A percentile compares a stretch with the other conserved stretches of the same genome.
These are phyloP conservation scores for Dallia pectoralis DNA, from an alignment of 2,797 vertebrate genomes.

Conservation along the genomic window DNA sequence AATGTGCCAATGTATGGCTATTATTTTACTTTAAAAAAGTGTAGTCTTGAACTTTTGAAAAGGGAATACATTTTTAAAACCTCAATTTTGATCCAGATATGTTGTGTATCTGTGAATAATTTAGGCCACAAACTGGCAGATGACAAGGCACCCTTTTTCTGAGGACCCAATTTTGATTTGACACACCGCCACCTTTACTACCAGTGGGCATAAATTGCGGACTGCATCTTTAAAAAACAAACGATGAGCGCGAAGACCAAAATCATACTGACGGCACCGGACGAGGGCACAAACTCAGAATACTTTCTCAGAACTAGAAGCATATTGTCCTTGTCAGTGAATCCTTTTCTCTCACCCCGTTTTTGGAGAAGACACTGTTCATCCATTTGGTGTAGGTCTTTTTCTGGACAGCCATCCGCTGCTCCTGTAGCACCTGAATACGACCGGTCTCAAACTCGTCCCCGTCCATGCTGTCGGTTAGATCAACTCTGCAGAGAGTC, in stretches of 20 bases:
- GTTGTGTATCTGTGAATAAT: no score
- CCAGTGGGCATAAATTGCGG: no score
- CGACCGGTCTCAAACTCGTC: constrained; percentile 81
- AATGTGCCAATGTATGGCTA: neutral
- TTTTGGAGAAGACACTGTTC: constrained; percentile 82
- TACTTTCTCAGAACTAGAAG: neutral
- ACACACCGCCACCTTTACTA: no score
- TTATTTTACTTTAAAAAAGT: neutral
- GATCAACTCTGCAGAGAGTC: constrained; percentile 8
- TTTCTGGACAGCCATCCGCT: constrained; percentile 85
- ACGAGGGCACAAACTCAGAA: neutral
- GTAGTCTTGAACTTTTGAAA: neutral
- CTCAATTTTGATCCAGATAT: no score
- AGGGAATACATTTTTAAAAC: neutral
- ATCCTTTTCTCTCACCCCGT: constrained; percentile 64
- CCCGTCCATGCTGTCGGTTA: constrained; percentile 62
- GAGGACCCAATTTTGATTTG: no score
- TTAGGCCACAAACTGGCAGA: no score
- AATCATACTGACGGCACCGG: no score
- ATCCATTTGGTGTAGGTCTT: constrained; percentile 96
- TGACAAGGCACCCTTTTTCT: no score
- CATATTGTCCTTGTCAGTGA: neutral
- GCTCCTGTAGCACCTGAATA: constrained; percentile 84
- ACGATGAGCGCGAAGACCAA: no score
- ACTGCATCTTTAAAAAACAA: no score